Evolutionary conservation across 2,797 vertebrate species (phyloP), one percentile per base, ranked within the genome.

Genomic region (Pempheris klunzingeri): DNA sequence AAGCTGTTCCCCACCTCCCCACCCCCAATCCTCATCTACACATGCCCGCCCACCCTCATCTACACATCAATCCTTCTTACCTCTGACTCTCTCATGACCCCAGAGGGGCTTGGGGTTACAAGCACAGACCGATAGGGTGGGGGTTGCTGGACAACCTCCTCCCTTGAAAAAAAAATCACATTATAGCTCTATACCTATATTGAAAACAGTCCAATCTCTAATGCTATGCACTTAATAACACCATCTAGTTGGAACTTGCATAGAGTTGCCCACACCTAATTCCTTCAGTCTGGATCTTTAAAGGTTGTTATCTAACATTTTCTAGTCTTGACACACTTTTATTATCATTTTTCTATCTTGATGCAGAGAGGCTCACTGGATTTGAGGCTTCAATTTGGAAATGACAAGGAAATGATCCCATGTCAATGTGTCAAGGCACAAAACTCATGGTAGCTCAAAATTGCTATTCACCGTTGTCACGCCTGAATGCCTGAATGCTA

Each of bases 61-160:
- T 80, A 47, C 79, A 89, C 87, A 92, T 91, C 86, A 85, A 90
- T 79, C 86, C 89, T 86, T 67, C 86, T 72, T 74, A 85, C 83
- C 84, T 82, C 82, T 90, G 92, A 91, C 87, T 94, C 92, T 92
- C 92, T 88, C 90, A 93, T 92, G 91, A 93, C 93, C 93, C 87
- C 79, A 57, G 63, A 91, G 81, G 83, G 84, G 77, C 78, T 88
- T 5, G 54, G 80, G 89, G 91, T 93, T 88, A 88, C 68, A 47
- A 60, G 54, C 74, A 78, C 67, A 77, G 82, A 74, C 74, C 71
- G 70, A 32, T 78, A 9, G 77, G 65, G 83, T 83, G 83, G 90
- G 90, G 87, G 86, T 76, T 84, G 87, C 77, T 74, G 82, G 80
- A 84, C 85, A 85, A 77, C 78, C 66, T 71, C 63, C 74, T 75